Conservation (phyloP, 1,140 invertebrate species). For the Gerris buenoi region DNA sequence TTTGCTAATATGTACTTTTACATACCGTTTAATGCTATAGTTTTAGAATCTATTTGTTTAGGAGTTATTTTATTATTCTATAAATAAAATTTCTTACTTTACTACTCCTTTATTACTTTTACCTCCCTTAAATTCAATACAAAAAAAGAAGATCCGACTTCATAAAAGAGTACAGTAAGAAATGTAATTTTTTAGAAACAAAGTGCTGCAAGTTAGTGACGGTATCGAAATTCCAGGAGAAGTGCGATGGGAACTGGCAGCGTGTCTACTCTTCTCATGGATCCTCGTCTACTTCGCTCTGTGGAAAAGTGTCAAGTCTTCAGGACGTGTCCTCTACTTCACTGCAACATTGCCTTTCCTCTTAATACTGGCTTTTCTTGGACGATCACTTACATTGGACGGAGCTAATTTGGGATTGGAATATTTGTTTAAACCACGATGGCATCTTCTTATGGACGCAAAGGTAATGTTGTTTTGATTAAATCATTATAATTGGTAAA, state of each 20-base stretch:
- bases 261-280: constrained; percentile 74
- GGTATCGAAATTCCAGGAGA: constrained; percentile 67
- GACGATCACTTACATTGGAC: constrained; percentile 60
- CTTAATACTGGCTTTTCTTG: constrained; percentile 63
- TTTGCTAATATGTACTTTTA: no score
- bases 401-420: constrained; percentile 61
- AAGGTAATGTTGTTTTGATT: constrained; percentile 52
- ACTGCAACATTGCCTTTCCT: constrained; percentile 74
- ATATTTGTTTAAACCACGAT: constrained; percentile 77
- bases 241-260: constrained; percentile 70
- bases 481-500: no score
- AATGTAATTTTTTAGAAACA: constrained; percentile 43
- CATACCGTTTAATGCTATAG: no score
- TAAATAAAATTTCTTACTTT: no score
- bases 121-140: no score
- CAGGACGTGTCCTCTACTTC: constrained; percentile 65
- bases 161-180: constrained; percentile 4
- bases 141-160: no score
- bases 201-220: constrained; percentile 62
- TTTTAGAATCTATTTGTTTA: no score
- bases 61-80: no score
- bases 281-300: constrained; percentile 81
- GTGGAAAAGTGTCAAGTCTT: constrained; percentile 80
- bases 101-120: no score
- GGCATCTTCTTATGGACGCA: constrained; percentile 63